Evolutionary conservation across 2,888 invertebrate species (phyloP), one percentile per base, ranked within the genome.

Genomic region (Gortyna flavago): DNA sequence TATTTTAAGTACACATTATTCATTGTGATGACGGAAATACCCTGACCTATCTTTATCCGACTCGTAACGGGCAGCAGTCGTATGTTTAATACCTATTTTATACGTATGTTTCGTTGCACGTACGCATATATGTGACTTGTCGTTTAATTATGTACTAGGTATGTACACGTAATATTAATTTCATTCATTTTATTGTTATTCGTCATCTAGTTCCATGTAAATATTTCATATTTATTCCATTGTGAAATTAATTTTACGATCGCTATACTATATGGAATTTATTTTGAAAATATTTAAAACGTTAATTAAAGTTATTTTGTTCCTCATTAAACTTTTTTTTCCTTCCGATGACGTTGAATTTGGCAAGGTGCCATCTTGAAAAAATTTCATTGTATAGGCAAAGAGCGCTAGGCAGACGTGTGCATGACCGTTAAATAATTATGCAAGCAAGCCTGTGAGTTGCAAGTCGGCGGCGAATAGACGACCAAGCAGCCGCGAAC

Each of bases 381-480:
- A 80, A 59, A 75, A 75, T 68, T 41, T 66, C 29, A 59, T 68
- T 71, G 71, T 80, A 44, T 62, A 76, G 61, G 65, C 74, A 61
- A 75, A 62, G 48, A 83, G 57, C 57, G 82, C 44, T 79, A 80
- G 68, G 69, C 80, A 75, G 81, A 78, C 72, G 81, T 69, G 75
- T 77, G 82, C 79, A 76, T 87, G 91, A 89, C 93, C 91, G 92
- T 92, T 94, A 92, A 90, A 90, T 93, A 95, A 95, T 95, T 95
- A 95, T 95, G 95, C 95, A 95, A 92, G 92, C 87, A 81, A 92
- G 94, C 90, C 89, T 89, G 91, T 85, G 89, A 91, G 91, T 89
- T 92, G 93, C 93, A 91, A 91, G 90, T 85, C 87, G 83, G 11
- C 87, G 80, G 81, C 84, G 87, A 87, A 89, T 90, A 91, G 90